Evolutionary conservation across 2,113 vertebrate genomes (phyloP).

Genomic region (Planiliza haematocheilus): DNA sequence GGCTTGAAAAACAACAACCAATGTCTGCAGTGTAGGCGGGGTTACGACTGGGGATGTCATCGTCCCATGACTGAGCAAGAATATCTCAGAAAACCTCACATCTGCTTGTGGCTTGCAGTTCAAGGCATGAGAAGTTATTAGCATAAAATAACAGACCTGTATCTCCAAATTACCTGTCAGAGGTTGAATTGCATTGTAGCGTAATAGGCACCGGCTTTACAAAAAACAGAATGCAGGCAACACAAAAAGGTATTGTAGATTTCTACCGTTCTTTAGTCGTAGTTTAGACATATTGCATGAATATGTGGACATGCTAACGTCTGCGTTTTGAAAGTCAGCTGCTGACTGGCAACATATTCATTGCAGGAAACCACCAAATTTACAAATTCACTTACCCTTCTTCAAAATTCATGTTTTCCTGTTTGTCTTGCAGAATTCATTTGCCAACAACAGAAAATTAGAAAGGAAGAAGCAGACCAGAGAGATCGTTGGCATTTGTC

Average conservation of each 20-base stretch:
- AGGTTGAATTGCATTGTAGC: too few species aligned
- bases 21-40: background rate
- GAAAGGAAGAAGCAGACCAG: background rate
- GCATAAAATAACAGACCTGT: too few species aligned
- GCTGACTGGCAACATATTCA: slow-evolving; percentile 8
- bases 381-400: slow-evolving; percentile 5
- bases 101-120: too few species aligned
- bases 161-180: background rate
- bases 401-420: slow-evolving; percentile 15
- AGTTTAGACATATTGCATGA: too few species aligned
- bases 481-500: slow-evolving; percentile 10
- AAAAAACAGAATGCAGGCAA: too few species aligned
- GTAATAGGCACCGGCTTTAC: too few species aligned
- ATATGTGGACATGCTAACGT: background rate
- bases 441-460: slow-evolving; percentile 20
- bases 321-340: background rate
- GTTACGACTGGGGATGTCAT: background rate
- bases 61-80: background rate
- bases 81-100: background rate
- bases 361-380: slow-evolving; percentile 14
- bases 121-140: too few species aligned
- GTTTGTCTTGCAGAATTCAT: background rate
- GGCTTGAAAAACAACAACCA: background rate
- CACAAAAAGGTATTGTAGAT: too few species aligned
- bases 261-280: too few species aligned